Conservation (phyloP, 1,140 invertebrate genomes). For the Macrostomum lignano region DNA sequence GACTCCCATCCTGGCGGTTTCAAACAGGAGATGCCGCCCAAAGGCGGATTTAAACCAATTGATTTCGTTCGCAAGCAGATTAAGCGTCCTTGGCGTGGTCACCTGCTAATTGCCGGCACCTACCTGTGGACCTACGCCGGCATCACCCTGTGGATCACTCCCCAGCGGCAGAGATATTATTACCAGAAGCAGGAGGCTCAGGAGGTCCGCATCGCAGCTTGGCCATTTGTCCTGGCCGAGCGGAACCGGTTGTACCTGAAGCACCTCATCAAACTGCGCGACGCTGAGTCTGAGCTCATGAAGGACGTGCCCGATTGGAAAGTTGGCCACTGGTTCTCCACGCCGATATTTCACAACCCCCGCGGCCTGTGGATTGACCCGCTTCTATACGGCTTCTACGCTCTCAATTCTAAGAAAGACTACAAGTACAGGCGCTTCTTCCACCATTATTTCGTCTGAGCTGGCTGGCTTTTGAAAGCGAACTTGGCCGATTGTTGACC, state of each 20-base stretch:
- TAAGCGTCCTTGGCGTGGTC: background rate
- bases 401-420: no score
- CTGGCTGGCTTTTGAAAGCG: no score
- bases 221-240: conserved; percentile 44
- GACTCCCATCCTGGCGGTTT: no score
- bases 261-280: conserved; percentile 42
- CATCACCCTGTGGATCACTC: background rate
- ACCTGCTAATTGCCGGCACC: background rate
- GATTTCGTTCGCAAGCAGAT: conserved; percentile 23
- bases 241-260: conserved; percentile 43
- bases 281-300: conserved; percentile 50
- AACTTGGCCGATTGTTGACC: no score
- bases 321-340: conserved; percentile 1
- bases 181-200: conserved; percentile 32
- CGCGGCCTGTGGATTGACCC: background rate
- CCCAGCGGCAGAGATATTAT: background rate
- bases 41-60: conserved; percentile 45
- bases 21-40: conserved; percentile 50
- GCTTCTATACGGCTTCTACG: background rate
- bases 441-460: no score
- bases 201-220: conserved; percentile 39
- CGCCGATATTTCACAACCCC: conserved; percentile 3
- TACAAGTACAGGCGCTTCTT: no score
- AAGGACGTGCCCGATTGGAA: conserved; percentile 48
- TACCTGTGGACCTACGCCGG: background rate